Conservation (phyloP, 2,888 invertebrate species). For the Luffia ferchaultella region DNA sequence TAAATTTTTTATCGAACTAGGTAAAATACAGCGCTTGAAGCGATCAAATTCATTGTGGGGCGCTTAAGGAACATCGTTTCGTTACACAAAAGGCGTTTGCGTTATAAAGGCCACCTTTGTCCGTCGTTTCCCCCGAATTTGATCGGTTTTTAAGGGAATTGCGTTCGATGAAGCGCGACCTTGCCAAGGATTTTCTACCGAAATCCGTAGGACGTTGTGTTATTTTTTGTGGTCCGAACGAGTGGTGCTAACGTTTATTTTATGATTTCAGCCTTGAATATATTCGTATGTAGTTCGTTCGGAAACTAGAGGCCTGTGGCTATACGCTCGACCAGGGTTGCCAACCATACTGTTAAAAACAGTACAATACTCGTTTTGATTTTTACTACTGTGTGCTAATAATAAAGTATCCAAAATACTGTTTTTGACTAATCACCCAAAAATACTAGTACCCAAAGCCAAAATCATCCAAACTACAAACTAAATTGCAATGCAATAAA, state of each 20-base stretch:
- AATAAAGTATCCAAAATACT: no score
- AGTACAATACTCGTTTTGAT: no score
- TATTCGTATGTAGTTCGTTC: background rate
- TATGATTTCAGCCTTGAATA: background rate
- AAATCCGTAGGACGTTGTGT: background rate
- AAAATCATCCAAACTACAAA: no score
- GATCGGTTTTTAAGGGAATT: background rate
- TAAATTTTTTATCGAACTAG: no score
- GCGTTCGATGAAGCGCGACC: background rate
- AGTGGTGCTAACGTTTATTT: background rate
- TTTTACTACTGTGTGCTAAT: no score
- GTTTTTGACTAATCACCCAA: no score
- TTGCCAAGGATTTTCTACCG: background rate
- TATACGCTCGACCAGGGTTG: no score
- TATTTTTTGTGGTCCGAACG: background rate
- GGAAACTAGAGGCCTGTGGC: background rate
- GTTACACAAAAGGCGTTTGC: background rate
- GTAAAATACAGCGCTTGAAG: background rate
- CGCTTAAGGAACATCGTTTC: background rate
- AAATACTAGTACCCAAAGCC: no score
- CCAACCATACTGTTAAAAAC: no score
- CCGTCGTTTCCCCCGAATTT: background rate
- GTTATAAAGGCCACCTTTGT: background rate
- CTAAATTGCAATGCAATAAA: no score
- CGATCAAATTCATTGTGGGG: background rate